Percentiles rank a stretch among this genome's conserved stretches.
Conservation (phyloP, 2,113 vertebrate genomes). For the Artemisiospiza belli region DNA sequence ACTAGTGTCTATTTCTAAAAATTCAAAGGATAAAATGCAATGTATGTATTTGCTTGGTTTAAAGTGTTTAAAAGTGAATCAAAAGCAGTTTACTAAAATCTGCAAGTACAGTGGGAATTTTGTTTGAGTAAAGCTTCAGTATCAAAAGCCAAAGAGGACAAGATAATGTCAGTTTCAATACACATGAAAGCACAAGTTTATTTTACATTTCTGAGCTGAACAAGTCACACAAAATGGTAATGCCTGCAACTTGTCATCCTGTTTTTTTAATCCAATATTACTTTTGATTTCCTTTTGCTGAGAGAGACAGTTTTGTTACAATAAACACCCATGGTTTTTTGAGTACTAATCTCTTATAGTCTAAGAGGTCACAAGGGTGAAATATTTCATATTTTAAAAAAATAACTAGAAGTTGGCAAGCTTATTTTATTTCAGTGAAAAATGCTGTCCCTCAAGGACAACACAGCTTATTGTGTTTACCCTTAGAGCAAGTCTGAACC, state of each 20-base stretch:
- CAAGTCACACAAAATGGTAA: neutral
- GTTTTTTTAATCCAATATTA: neutral
- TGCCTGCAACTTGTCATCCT: neutral
- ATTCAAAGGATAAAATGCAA: neutral
- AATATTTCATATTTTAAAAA: neutral
- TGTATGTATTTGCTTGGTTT: neutral
- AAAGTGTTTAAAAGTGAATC: neutral
- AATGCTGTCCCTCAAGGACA: neutral
- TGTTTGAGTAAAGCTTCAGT: neutral
- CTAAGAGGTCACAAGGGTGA: neutral
- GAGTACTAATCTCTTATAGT: neutral
- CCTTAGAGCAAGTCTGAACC: conserved; percentile 8
- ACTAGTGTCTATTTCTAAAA: neutral
- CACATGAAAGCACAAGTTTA: neutral
- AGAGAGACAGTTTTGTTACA: neutral
- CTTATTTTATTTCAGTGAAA: neutral
- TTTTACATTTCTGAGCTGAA: neutral
- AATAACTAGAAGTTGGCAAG: neutral
- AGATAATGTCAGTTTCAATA: neutral
- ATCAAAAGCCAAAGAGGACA: neutral
- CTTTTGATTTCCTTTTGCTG: neutral
- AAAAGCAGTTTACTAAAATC: neutral
- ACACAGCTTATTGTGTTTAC: neutral
- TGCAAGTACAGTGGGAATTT: neutral
- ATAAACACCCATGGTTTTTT: neutral